These are phyloP conservation scores for Stomatorhinus walkeri DNA, from an alignment of 2,797 vertebrate genomes.

Conservation along the genomic window DNA sequence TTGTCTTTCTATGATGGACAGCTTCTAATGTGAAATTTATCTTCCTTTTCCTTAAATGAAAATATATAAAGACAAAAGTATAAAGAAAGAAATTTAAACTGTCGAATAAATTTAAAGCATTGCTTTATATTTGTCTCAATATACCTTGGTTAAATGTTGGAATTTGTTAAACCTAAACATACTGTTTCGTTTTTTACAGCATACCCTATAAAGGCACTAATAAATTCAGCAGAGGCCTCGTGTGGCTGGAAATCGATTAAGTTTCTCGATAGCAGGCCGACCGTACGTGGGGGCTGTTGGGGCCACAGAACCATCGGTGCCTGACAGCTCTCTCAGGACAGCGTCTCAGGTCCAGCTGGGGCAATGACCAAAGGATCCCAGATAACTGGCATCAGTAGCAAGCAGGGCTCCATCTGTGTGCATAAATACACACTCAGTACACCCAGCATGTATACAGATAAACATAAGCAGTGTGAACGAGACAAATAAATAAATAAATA, in stretches of 20 bases:
- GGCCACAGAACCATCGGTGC: background rate
- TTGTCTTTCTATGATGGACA: background rate
- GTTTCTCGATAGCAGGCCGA: background rate
- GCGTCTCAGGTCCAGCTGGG: background rate
- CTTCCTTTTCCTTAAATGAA: background rate
- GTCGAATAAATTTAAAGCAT: background rate
- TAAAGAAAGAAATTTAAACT: background rate
- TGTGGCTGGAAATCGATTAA: conserved; percentile 1
- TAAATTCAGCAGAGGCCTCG: background rate
- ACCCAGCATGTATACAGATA: background rate
- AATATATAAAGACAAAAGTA: background rate
- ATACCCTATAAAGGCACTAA: background rate
- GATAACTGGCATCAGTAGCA: background rate
- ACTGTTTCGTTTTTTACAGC: background rate
- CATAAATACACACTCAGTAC: background rate
- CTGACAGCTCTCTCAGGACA: background rate
- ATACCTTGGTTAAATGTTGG: background rate
- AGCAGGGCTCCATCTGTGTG: background rate
- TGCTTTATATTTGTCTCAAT: background rate
- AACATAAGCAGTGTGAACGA: background rate
- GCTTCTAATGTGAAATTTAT: background rate
- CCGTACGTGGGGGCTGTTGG: background rate
- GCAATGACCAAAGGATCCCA: background rate
- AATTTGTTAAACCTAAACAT: background rate
- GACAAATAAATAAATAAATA: background rate